These are phyloP conservation scores for Mactra quadrangularis DNA, from an alignment of 1,140 invertebrate species.

Conservation along the genomic window DNA sequence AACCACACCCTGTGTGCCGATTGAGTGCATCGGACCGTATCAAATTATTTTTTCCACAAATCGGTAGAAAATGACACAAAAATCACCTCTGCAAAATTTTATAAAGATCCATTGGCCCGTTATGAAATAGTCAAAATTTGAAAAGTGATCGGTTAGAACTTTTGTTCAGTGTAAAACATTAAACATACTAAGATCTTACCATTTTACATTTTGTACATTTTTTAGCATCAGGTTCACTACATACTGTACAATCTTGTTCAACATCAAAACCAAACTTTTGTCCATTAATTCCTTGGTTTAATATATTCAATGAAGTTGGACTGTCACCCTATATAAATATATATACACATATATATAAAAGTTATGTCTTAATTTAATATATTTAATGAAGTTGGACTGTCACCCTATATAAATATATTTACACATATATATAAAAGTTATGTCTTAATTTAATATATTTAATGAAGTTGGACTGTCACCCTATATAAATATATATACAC, in stretches of 20 bases:
- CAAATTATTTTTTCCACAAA: too few species aligned
- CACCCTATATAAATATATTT: constrained; percentile 79
- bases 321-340: constrained; percentile 82
- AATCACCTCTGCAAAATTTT: too few species aligned
- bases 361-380: constrained; percentile 93
- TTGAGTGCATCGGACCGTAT: too few species aligned
- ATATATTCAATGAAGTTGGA: constrained; percentile 87
- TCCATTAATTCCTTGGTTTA: constrained; percentile 95
- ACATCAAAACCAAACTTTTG: constrained; percentile 88
- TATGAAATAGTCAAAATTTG: too few species aligned
- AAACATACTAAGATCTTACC: too few species aligned
- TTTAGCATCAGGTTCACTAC: constrained; percentile 95
- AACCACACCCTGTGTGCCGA: too few species aligned
- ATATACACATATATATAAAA: too few species aligned
- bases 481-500: constrained; percentile 64
- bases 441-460: constrained; percentile 90
- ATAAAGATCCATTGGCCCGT: too few species aligned
- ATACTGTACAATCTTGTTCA: constrained; percentile 91
- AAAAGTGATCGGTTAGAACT: too few species aligned
- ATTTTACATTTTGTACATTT: constrained; percentile 98
- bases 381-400: constrained; percentile 86
- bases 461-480: constrained; percentile 86
- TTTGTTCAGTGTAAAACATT: too few species aligned
- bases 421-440: too few species aligned
- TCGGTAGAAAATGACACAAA: too few species aligned